A percentile compares a stretch with the other conserved stretches of the same genome.
Evolutionary conservation across 2,797 vertebrate genomes (phyloP).

Genomic region (Poecilia gillii): DNA sequence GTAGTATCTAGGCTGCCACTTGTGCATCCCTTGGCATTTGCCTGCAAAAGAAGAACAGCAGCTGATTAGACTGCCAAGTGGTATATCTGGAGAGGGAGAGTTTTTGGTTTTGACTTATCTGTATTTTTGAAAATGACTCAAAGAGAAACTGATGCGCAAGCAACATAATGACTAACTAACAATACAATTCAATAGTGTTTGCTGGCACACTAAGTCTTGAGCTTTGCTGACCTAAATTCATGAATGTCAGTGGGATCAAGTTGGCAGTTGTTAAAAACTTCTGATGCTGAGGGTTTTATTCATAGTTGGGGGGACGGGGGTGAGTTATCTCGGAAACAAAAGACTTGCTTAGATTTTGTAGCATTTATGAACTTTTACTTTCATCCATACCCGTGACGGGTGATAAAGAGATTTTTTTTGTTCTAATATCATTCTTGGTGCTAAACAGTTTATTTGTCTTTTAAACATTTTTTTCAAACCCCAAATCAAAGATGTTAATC

Average conservation of each 20-base stretch:
- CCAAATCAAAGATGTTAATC: neutral
- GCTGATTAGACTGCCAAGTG: slow-evolving; percentile 48
- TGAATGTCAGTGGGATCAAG: slow-evolving; percentile 42
- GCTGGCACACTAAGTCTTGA: slow-evolving; percentile 18
- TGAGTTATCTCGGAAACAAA: neutral
- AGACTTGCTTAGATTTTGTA: slow-evolving; percentile 4
- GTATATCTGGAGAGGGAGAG: slow-evolving; percentile 48
- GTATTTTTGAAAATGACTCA: slow-evolving; percentile 40
- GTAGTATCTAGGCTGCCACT: slow-evolving; percentile 31
- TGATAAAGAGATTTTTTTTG: slow-evolving; percentile 5
- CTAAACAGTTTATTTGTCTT: neutral
- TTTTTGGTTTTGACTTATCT: slow-evolving; percentile 45
- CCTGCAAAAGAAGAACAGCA: slow-evolving; percentile 37
- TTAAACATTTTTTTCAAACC: neutral
- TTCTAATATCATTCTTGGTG: neutral
- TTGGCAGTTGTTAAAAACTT: slow-evolving; percentile 45
- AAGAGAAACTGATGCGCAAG: slow-evolving; percentile 31
- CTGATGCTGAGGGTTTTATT: slow-evolving; percentile 17
- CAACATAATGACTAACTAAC: slow-evolving; percentile 26
- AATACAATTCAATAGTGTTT: slow-evolving; percentile 11
- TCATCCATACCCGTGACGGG: neutral
- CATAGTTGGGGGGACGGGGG: neutral
- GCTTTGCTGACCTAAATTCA: slow-evolving; percentile 40
- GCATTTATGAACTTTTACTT: slow-evolving; percentile 1
- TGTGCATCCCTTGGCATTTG: slow-evolving; percentile 38